Base-by-base conservation (phyloP, 2,888 invertebrate genomes). In the Nomada fucata region DNA sequence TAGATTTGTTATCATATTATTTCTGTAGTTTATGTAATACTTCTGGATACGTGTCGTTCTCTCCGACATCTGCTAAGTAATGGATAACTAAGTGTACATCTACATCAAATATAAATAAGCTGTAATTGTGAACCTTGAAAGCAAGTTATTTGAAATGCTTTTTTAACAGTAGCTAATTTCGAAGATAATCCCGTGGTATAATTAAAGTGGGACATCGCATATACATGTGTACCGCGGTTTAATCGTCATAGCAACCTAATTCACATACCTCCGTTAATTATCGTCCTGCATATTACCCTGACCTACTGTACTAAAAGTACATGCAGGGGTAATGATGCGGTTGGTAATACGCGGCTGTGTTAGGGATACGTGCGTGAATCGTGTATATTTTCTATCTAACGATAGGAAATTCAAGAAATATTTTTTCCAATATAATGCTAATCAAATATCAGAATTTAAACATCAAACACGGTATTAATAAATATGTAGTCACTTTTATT, bases 191-290 rank as follows among this genome's bases (percentile, higher is more conserved):
- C 7, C n/a, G 5, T 29, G 29, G 52, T 52, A 29, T 67, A 36
- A 67, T 53, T 36, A 36, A 53, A 52, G 3, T 15, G 3, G 53
- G 1, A 15, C 15, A 36, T 13, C 26, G 9, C 15, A 36, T 90
- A 87, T 85, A 83, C 79, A 26, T 26, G 26, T 9, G 85, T 50
- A 60, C 20, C 10, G 20, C 69, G 83, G 76, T 76, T 71, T 84
- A 82, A 86, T 88, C 74, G 83, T 89, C 89, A 91, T 91, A 89
- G 88, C 83, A 69, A 57, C 76, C 82, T 90, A 90, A 91, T 90
- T 89, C 89, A 90, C 91, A 89, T 89, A 89, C 83, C 91, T 90
- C 86, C 86, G 90, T 91, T 90, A 90, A 91, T 92, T 92, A 92
- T 91, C 88, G 88, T 89, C 85, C 82, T 83, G 88, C 90, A 91